Base-by-base conservation (phyloP, 2,113 vertebrate species). In the Oenanthe oenanthe region DNA sequence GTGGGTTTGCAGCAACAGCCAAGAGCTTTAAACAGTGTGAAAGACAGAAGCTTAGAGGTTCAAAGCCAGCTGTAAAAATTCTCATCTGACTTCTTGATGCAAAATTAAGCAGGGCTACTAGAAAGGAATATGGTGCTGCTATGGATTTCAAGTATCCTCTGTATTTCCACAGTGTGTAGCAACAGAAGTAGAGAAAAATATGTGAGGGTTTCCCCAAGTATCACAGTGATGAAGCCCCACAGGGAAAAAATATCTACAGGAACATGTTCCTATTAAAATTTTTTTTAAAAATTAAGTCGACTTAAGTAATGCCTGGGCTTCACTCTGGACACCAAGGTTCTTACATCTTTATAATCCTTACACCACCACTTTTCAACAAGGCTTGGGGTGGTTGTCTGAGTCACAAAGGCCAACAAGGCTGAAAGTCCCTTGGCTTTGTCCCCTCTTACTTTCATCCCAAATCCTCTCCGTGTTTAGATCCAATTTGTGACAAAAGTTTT, bases 61-160 rank as follows among this genome's bases (percentile, higher is more conserved):
- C 77, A 91, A 95, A 95, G 63, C 13, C 70, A 91, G 62, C 75
- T 94, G 58, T 58, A 74, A 93, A 94, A 94, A 71, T 67, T 76
- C 71, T 93, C 57, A 51, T 88, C 85, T 91, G 54, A 42, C 42
- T 92, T 77, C 62, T 40, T 47, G 63, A 28, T 82, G 36, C 67
- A 60, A 66, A 88, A 54, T 60, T 73, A 63, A 79, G 22, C 76
- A 72, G 61, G 72, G 38, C 19, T 63, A 17, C 60, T 53, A 42
- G 21, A 77, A 80, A 36, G 34, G 56, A 92, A 67, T 31, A 51
- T 8, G 19, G 61, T 82, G 24, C 74, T 77, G 60, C 67, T 67
- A 74, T 2, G 13, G 43, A 71, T 72, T 93, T 86, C 75, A 86
- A 71, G 82, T 13, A 38, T 31, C 36, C 12, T 88, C 10, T 73